phyloP scores from a whole-genome alignment of 2,797 vertebrate genomes.

The Oreonectes daqikongensis region DNA sequence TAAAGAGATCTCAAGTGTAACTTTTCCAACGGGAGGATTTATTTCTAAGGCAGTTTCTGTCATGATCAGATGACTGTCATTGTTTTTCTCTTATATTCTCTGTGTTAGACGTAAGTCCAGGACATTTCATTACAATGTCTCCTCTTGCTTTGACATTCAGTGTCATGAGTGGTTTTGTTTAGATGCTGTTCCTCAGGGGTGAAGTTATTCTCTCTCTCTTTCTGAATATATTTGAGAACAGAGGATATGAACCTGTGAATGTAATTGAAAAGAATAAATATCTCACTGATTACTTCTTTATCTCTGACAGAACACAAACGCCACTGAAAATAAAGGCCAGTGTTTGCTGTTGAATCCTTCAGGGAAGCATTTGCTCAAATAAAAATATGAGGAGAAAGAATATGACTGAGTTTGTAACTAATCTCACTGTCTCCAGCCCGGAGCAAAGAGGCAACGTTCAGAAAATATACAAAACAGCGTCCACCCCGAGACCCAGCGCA shows the following conservation, averaged over 20 bases:
- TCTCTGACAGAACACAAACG: conserved; percentile 49
- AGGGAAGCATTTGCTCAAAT: conserved; percentile 47
- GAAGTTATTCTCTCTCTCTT: conserved; percentile 11
- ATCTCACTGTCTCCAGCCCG: conserved; percentile 51
- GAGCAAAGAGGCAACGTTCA: conserved; percentile 37
- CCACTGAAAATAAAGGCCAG: conserved; percentile 39
- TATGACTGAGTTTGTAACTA: conserved; percentile 43
- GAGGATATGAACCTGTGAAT: conserved; percentile 17
- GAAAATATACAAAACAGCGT: conserved; percentile 45
- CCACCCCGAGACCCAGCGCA: conserved; percentile 23
- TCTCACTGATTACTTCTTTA: conserved; percentile 58
- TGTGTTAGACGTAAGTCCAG: no score
- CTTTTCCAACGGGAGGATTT: no score
- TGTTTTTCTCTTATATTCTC: conserved; percentile 23
- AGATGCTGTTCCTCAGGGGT: conserved; percentile 1
- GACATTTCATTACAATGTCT: conserved; percentile 26
- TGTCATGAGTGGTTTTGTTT: conserved; percentile 20
- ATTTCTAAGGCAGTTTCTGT: not conserved
- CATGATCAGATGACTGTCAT: not conserved
- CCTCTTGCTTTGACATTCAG: conserved; percentile 6
- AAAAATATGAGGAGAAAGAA: conserved; percentile 38
- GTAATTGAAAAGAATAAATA: conserved; percentile 51
- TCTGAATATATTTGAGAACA: conserved; percentile 30
- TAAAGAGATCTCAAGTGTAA: no score
- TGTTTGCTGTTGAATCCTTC: conserved; percentile 40